These are phyloP conservation scores for Lethenteron reissneri DNA, from an alignment of 2,113 vertebrate genomes.

Conservation along the genomic window DNA sequence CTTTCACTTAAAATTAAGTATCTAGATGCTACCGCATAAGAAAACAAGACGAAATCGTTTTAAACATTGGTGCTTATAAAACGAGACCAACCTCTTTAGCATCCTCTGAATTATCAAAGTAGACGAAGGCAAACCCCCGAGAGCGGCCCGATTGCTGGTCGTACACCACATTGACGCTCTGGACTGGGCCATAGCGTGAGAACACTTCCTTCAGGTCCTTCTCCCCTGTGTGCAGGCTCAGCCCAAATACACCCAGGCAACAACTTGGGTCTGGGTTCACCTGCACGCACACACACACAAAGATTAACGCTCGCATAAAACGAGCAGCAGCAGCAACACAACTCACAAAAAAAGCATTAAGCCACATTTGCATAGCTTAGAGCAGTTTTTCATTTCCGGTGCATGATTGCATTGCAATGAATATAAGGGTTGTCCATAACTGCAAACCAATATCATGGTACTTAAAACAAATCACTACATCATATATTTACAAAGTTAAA, in stretches of 20 bases:
- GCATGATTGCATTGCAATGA: too few relatives aligned
- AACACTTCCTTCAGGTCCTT: conserved; percentile 78
- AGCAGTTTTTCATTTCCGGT: too few relatives aligned
- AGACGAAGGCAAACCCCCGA: conserved; percentile 77
- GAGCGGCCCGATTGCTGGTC: conserved; percentile 83
- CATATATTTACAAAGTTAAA: too few relatives aligned
- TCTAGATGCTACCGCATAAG: too few relatives aligned
- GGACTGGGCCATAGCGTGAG: conserved; percentile 73
- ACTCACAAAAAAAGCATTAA: too few relatives aligned
- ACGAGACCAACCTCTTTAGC: conserved; percentile 47
- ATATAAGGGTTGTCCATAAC: too few relatives aligned
- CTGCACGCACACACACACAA: conserved; percentile 18
- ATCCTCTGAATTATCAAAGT: conserved; percentile 71
- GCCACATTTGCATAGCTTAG: too few relatives aligned
- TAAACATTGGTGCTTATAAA: too few relatives aligned
- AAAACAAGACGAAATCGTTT: too few relatives aligned
- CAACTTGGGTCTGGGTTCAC: conserved; percentile 79
- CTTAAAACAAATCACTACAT: too few relatives aligned
- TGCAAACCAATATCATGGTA: too few relatives aligned
- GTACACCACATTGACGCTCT: conserved; percentile 67
- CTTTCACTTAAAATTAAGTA: too few relatives aligned
- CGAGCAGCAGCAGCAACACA: background rate
- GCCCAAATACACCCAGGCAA: conserved; percentile 77
- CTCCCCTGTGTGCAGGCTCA: conserved; percentile 83
- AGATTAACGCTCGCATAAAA: background rate